These are phyloP conservation scores for Lingula anatina DNA, from an alignment of 2,888 invertebrate genomes.

Conservation along the genomic window DNA sequence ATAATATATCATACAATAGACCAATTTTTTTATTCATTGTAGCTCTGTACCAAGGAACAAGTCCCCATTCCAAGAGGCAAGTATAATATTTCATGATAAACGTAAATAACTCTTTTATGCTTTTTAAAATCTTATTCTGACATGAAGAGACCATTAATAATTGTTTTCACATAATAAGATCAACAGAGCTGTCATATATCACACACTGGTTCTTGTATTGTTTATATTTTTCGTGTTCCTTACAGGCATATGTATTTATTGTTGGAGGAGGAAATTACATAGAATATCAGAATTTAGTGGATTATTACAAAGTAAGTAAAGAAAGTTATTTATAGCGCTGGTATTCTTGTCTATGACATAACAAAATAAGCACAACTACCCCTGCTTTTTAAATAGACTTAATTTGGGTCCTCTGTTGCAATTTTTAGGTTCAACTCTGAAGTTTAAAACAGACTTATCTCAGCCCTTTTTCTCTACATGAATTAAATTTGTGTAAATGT, in stretches of 20 bases:
- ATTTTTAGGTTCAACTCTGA: no score
- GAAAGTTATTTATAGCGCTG: not conserved
- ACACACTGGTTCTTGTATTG: not conserved
- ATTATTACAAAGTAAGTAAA: constrained; percentile 74
- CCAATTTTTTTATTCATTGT: not conserved
- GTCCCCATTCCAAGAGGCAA: constrained; percentile 45
- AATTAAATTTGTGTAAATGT: no score
- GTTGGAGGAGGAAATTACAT: constrained; percentile 81
- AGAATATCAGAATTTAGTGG: constrained; percentile 96
- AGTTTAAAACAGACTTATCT: no score
- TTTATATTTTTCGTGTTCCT: not conserved
- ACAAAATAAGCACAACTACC: not conserved
- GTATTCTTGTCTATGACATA: not conserved
- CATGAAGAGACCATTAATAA: no score
- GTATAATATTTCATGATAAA: not conserved
- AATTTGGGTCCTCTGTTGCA: no score
- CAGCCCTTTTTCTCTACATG: no score
- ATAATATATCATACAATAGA: not conserved
- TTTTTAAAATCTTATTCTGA: not conserved
- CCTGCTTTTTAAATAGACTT: no score
- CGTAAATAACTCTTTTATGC: not conserved
- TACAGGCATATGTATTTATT: constrained; percentile 54
- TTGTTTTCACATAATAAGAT: no score
- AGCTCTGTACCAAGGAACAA: constrained; percentile 38
- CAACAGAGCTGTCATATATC: no score